Conservation (phyloP, 2,888 invertebrate species). For the Embidobia sp. region DNA sequence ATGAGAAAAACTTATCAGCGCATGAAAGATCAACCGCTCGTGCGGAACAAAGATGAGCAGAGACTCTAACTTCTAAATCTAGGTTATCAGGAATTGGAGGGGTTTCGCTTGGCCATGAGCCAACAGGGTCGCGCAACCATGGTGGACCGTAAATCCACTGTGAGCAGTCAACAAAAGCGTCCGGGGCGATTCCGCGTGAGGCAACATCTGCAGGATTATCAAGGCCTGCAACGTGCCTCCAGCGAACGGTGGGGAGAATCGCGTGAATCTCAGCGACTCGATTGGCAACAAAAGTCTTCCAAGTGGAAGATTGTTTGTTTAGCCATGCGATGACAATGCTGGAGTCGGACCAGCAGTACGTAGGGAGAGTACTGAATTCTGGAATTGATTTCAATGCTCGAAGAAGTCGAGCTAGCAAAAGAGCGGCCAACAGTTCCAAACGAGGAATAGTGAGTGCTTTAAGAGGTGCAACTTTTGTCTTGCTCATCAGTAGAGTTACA, state of each 20-base stretch:
- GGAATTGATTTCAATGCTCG: background rate
- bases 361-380: background rate
- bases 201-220: conserved; percentile 61
- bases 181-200: conserved; percentile 16
- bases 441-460: conserved; percentile 1
- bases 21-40: no score
- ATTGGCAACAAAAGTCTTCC: conserved; percentile 50
- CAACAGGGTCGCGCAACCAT: background rate
- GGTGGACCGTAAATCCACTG: no score
- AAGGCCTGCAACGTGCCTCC: conserved; percentile 43
- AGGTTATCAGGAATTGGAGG: background rate
- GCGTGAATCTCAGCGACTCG: conserved; percentile 46
- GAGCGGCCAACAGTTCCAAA: conserved; percentile 2
- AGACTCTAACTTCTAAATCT: no score
- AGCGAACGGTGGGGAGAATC: background rate
- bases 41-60: background rate
- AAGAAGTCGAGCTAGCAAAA: background rate
- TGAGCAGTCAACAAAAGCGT: no score
- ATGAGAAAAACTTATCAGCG: no score
- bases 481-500: background rate
- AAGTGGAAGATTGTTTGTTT: conserved; percentile 18
- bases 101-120: background rate
- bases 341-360: conserved; percentile 61
- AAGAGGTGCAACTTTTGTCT: background rate
- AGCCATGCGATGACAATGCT: conserved; percentile 45